Evolutionary conservation across 2,888 invertebrate genomes (phyloP).

Genomic region (Synergus laeviventris): DNA sequence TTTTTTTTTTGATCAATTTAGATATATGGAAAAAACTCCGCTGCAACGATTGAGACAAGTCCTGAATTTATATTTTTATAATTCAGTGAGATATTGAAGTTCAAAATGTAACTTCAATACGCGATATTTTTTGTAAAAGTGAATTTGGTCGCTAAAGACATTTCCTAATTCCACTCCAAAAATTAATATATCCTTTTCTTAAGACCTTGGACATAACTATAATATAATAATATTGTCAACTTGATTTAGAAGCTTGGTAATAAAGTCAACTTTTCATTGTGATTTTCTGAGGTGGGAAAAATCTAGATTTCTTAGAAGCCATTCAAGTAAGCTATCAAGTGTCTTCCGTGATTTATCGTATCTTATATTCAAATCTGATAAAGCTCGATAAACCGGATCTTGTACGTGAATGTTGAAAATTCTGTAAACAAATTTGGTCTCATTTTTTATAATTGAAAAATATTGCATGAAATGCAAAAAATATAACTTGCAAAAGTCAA

Average conservation of each 20-base stretch:
- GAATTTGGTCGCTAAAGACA: too few relatives aligned
- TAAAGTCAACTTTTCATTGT: neutral
- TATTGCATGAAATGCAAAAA: constrained; percentile 3
- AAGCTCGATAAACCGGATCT: constrained; percentile 17
- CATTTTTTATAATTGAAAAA: neutral
- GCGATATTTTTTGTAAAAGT: too few relatives aligned
- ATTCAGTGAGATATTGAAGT: too few relatives aligned
- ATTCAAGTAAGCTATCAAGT: constrained; percentile 14
- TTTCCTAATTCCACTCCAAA: too few relatives aligned
- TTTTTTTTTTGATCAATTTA: too few relatives aligned
- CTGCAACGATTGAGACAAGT: too few relatives aligned
- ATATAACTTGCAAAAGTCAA: neutral
- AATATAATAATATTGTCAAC: neutral
- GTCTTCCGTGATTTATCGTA: constrained; percentile 20
- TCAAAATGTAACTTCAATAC: too few relatives aligned
- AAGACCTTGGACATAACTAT: neutral
- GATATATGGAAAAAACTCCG: too few relatives aligned
- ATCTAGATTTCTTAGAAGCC: neutral
- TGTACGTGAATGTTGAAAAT: constrained; percentile 8
- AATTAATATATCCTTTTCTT: too few relatives aligned
- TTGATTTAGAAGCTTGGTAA: neutral
- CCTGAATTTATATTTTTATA: too few relatives aligned
- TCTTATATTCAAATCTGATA: constrained; percentile 11
- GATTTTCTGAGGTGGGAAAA: neutral
- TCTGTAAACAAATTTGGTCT: constrained; percentile 24